phyloP scores from a whole-genome alignment of 2,888 invertebrate genomes.

The Trichopoda pennipes region DNA sequence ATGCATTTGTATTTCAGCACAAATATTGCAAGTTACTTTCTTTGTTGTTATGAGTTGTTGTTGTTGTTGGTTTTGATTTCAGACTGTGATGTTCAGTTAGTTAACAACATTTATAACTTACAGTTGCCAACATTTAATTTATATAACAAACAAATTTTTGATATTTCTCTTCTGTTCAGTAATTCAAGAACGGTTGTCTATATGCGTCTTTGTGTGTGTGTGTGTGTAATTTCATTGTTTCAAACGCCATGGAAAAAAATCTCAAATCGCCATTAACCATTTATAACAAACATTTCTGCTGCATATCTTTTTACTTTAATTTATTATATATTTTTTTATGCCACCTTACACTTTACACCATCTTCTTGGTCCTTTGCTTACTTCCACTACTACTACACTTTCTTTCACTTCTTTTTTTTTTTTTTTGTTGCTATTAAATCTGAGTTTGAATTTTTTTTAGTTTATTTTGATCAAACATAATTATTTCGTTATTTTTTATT shows the following conservation, averaged over 20 bases:
- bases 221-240: background rate
- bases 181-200: slow-evolving; percentile 6
- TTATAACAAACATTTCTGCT: background rate
- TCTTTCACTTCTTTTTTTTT: background rate
- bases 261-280: slow-evolving; percentile 16
- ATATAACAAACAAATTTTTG: background rate
- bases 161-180: slow-evolving; percentile 1
- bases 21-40: background rate
- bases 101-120: slow-evolving; percentile 9
- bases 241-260: background rate
- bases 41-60: background rate
- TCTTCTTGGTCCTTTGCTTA: background rate
- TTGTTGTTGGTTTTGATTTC: slow-evolving; percentile 14
- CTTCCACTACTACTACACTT: background rate
- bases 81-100: slow-evolving; percentile 10
- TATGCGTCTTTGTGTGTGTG: background rate
- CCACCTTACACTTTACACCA: background rate
- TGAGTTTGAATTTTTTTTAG: background rate
- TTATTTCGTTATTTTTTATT: slow-evolving; percentile 13
- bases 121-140: background rate
- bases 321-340: background rate
- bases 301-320: background rate
- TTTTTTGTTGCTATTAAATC: background rate
- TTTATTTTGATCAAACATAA: background rate
- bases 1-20: background rate